Evolutionary conservation across 1,140 invertebrate genomes (phyloP), one percentile per base, ranked within the genome.

Genomic region (Littorina saxatilis): DNA sequence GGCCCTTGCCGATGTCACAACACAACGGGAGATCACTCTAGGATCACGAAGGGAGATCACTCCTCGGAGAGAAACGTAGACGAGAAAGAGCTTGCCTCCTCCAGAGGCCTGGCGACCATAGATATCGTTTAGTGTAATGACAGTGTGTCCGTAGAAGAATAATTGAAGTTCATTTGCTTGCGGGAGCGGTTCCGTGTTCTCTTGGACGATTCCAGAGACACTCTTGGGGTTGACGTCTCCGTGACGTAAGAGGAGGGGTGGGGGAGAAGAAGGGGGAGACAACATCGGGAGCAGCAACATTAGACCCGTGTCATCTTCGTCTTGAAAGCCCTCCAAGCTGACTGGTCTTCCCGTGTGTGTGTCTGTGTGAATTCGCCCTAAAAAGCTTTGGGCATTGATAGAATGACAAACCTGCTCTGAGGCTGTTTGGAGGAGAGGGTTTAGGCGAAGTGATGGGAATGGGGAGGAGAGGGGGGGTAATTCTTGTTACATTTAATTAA

Each of bases 141-240:
- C 76, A 63, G 37, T 27, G 37, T 27, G 39, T 73, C 70, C 70
- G 35, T 7, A 20, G 37, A 37, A 43, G 76, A 63, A 66, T 58
- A 78, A 78, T 78, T 78, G 52, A 63, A 78, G 76, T 78, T 78
- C 76, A 58, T 78, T 78, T 78, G 55, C 76, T 61, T 43, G 35
- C 55, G 4, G 39, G n/a, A 23, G 11, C 20, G 70, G 4, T 61
- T 50, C 29, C 11, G 29, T 66, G 43, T 20, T 39, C 39, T 39
- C 35, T 43, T 35, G 32, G 17, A 27, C 55, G 15, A 20, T 13
- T 20, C n/a, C 29, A 78, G 76, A 63, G 76, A n/a, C n/a, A n/a
- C n/a, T 58, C 20, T 29, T 66, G 35, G 76, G 43, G 27, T 23
- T 61, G 55, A 78, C 39, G 58, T 78, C 32, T 2, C 32, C 9